Evolutionary conservation across 2,797 vertebrate species (phyloP).

Genomic region (Cyprinodon diabolis): DNA sequence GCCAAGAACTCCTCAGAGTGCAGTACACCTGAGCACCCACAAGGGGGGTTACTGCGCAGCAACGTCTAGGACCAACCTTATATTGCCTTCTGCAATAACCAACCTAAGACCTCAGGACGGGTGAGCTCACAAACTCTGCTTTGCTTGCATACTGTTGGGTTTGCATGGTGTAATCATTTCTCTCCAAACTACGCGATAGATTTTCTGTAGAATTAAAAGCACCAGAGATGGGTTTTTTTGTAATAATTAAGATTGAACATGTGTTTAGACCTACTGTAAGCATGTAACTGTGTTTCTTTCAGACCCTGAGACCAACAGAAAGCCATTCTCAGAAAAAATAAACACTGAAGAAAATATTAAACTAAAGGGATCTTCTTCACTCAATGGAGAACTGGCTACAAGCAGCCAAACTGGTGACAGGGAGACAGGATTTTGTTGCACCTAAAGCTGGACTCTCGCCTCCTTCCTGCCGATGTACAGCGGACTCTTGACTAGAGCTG

Average conservation of each 20-base stretch:
- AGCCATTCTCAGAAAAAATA: constrained; percentile 86
- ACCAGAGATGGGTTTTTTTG: background rate
- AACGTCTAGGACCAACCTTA: constrained; percentile 82
- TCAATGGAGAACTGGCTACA: constrained; percentile 29
- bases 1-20: constrained; percentile 94
- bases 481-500: constrained; percentile 32
- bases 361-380: constrained; percentile 49
- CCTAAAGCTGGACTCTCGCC: constrained; percentile 36
- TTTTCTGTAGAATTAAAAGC: background rate
- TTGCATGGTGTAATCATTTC: no score
- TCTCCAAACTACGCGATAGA: no score
- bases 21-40: constrained; percentile 95
- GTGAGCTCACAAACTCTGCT: constrained; percentile 49
- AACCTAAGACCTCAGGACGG: constrained; percentile 79
- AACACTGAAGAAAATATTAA: constrained; percentile 70
- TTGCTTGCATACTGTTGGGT: background rate
- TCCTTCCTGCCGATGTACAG: constrained; percentile 1
- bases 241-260: background rate
- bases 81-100: constrained; percentile 75
- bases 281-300: constrained; percentile 48
- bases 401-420: constrained; percentile 22
- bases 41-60: constrained; percentile 92
- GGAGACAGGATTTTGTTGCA: constrained; percentile 32
- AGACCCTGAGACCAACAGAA: constrained; percentile 86
- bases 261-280: background rate